These are phyloP conservation scores for Lampris megalopsis DNA, from an alignment of 2,113 vertebrate genomes.

Conservation along the genomic window DNA sequence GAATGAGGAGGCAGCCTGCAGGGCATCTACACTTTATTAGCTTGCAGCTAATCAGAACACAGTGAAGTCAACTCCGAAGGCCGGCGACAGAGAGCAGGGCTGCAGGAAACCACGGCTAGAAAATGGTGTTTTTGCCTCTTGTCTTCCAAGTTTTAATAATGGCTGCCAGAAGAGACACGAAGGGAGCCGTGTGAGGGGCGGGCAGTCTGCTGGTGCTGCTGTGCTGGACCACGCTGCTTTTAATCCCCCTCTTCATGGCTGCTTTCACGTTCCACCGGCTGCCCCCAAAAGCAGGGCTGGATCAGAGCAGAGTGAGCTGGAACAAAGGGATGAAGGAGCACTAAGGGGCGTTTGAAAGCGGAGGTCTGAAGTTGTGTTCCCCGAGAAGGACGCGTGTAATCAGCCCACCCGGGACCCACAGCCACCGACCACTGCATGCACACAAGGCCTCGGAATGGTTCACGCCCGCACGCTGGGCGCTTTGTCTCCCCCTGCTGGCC, in stretches of 20 bases:
- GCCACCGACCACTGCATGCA: too few relatives aligned
- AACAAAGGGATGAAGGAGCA: background rate
- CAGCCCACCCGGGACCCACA: slow-evolving; percentile 35
- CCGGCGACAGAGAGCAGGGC: slow-evolving; percentile 49
- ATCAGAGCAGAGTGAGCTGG: background rate
- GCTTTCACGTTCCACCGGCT: slow-evolving; percentile 11
- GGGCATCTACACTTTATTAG: slow-evolving; percentile 61
- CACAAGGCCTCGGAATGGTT: too few relatives aligned
- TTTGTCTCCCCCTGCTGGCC: too few relatives aligned
- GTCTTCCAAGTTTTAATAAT: too few relatives aligned
- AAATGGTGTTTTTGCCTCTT: too few relatives aligned
- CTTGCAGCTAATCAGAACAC: slow-evolving; percentile 55
- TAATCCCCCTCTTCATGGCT: slow-evolving; percentile 29
- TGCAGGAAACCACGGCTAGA: background rate
- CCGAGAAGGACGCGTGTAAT: slow-evolving; percentile 9
- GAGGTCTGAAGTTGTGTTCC: background rate
- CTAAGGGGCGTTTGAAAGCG: background rate
- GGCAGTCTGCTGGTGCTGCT: background rate
- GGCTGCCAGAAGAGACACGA: too few relatives aligned
- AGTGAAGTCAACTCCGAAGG: slow-evolving; percentile 61
- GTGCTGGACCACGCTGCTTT: slow-evolving; percentile 36
- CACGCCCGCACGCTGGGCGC: too few relatives aligned
- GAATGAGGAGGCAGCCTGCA: slow-evolving; percentile 47
- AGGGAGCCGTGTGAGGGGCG: too few relatives aligned
- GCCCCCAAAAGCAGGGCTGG: background rate